Conservation (phyloP, 2,113 vertebrate genomes). For the Choloepus hoffmanni region DNA sequence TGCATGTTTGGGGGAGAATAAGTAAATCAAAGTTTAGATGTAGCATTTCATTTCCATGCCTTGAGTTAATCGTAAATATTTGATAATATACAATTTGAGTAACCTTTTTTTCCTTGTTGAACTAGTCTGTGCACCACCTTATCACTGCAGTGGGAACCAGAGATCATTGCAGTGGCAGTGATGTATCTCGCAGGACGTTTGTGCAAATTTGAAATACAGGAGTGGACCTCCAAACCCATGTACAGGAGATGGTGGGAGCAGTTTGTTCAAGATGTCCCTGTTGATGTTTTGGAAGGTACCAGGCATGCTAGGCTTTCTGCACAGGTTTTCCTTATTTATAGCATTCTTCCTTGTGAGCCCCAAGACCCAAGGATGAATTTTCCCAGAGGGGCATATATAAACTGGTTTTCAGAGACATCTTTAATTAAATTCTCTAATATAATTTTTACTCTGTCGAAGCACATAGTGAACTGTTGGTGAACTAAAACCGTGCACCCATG, state of each 20-base stretch:
- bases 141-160: constrained; percentile 98
- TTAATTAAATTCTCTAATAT: not conserved
- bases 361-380: not conserved
- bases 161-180: constrained; percentile 98
- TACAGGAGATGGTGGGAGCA: constrained; percentile 99
- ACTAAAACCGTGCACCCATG: not conserved
- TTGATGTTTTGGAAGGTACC: constrained; percentile 97
- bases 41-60: not conserved
- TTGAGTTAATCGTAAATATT: not conserved
- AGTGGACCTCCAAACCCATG: constrained; percentile 98
- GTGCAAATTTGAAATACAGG: constrained; percentile 99
- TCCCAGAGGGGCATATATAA: not conserved
- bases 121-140: constrained; percentile 97
- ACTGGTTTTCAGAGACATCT: not conserved
- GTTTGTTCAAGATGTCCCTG: constrained; percentile 98
- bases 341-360: not conserved
- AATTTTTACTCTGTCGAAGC: not conserved
- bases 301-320: not conserved
- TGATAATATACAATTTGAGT: not conserved
- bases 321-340: not conserved
- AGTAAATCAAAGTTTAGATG: not conserved
- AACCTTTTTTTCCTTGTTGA: constrained; percentile 11
- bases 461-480: not conserved
- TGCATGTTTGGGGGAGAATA: not conserved
- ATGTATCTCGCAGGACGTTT: constrained; percentile 98